Evolutionary conservation across 1,140 invertebrate genomes (phyloP).

Genomic region (Lineus longissimus): DNA sequence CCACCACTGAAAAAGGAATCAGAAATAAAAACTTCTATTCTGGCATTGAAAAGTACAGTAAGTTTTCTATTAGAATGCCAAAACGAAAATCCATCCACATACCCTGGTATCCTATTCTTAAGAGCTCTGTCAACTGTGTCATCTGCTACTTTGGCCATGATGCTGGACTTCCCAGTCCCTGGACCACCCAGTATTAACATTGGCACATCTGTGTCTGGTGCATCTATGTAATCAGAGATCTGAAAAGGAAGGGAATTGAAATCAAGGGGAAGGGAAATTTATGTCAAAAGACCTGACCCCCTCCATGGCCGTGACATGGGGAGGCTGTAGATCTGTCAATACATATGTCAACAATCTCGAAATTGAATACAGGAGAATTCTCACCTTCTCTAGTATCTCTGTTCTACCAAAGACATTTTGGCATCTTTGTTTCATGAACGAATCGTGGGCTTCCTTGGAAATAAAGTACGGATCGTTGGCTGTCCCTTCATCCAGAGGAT

Average conservation of each 20-base stretch:
- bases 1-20: neutral
- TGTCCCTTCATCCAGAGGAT: constrained; percentile 18
- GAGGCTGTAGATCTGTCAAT: too few relatives aligned
- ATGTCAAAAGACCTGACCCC: neutral
- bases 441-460: constrained; percentile 29
- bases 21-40: too few relatives aligned
- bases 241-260: constrained; percentile 7
- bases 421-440: constrained; percentile 38
- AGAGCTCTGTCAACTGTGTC: constrained; percentile 27
- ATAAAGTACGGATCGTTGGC: constrained; percentile 30
- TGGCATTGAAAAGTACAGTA: too few relatives aligned
- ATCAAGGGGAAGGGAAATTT: neutral
- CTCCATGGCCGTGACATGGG: too few relatives aligned
- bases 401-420: constrained; percentile 38
- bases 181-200: constrained; percentile 40
- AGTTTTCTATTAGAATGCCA: too few relatives aligned
- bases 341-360: too few relatives aligned
- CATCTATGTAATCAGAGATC: constrained; percentile 44
- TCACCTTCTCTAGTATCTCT: constrained; percentile 34
- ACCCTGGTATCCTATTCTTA: constrained; percentile 30
- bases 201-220: constrained; percentile 45
- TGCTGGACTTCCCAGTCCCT: constrained; percentile 44
- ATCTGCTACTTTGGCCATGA: constrained; percentile 38
- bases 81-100: too few relatives aligned
- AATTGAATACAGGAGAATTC: too few relatives aligned